These are phyloP conservation scores for Trematomus bernacchii DNA, from an alignment of 2,797 vertebrate genomes.

Conservation along the genomic window DNA sequence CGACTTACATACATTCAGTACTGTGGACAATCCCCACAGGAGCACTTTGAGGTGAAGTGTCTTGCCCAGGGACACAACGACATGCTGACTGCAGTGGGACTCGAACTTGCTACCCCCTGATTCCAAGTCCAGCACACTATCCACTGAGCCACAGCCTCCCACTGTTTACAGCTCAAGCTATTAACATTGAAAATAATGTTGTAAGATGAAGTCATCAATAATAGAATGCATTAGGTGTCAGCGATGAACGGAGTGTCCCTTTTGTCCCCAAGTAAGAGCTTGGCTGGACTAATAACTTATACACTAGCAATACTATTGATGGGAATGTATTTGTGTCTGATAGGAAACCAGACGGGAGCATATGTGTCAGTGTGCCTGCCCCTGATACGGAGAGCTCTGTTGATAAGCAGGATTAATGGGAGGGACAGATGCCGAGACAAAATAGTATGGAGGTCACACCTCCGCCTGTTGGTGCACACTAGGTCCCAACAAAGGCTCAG, in stretches of 20 bases:
- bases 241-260: constrained; percentile 8
- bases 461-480: constrained; percentile 70
- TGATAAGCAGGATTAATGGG: constrained; percentile 85
- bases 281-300: constrained; percentile 27
- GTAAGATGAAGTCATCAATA: constrained; percentile 44
- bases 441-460: constrained; percentile 84
- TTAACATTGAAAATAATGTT: constrained; percentile 18
- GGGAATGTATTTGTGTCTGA: constrained; percentile 44
- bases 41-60: too few relatives aligned
- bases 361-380: constrained; percentile 75
- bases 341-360: constrained; percentile 65
- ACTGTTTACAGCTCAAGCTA: neutral
- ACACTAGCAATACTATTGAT: constrained; percentile 10
- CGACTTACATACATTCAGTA: too few relatives aligned
- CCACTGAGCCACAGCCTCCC: too few relatives aligned
- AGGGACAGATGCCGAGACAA: constrained; percentile 84
- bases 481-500: constrained; percentile 75
- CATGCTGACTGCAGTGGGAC: too few relatives aligned
- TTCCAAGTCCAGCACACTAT: too few relatives aligned
- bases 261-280: neutral
- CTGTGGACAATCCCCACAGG: too few relatives aligned
- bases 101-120: too few relatives aligned
- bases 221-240: constrained; percentile 52
- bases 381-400: constrained; percentile 75
- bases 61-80: too few relatives aligned